Base-by-base conservation (phyloP, 2,113 vertebrate genomes). In the Rhizomys pruinosus region DNA sequence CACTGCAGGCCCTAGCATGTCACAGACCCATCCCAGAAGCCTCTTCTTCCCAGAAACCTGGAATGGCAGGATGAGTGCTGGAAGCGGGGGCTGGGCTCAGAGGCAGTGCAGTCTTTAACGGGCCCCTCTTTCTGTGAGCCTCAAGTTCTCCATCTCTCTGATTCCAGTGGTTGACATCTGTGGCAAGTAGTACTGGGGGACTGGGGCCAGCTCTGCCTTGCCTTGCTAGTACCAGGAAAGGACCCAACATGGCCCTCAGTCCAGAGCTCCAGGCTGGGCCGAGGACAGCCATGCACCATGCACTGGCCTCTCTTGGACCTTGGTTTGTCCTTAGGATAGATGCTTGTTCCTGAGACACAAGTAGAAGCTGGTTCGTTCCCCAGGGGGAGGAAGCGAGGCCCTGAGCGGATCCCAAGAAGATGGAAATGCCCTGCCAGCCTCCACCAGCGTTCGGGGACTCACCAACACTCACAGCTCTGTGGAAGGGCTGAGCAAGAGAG, bases 11-110 rank as follows among this genome's bases (percentile, higher is more conserved):
- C 87, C 76, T 91, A 76, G 79, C 92, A 92, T 29, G 42, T 87
- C 84, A 63, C 80, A 4, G 39, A 90, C 92, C 94, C 85, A 44
- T 68, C 92, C 87, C 82, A 61, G 82, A 91, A 95, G 71, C 72
- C 34, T 96, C 76, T 91, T 64, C 27, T 84, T 69, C 66, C 64
- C 1, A 0, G 68, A 61, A 78, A 39, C 59, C 29, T 71, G 37
- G 57, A 66, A 5, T 63, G 25, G 12, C n/a, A 34, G 87, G 69
- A 80, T 55, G 57, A 11, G 25, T 25, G 19, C 68, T 84, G 16
- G 9, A 59, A 91, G 39, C 37, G 42, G 57, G 52, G 66, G n/a
- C 76, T 55, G 68, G 44, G 61, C 66, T 71, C 19, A 16, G 77
- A 0, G 11, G 34, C 69, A 5, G 1, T 66, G 39, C 1, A 12